Percentiles rank a stretch among this genome's conserved stretches.
phyloP scores from a whole-genome alignment of 2,888 invertebrate species.

The Macrostomum cliftonense region DNA sequence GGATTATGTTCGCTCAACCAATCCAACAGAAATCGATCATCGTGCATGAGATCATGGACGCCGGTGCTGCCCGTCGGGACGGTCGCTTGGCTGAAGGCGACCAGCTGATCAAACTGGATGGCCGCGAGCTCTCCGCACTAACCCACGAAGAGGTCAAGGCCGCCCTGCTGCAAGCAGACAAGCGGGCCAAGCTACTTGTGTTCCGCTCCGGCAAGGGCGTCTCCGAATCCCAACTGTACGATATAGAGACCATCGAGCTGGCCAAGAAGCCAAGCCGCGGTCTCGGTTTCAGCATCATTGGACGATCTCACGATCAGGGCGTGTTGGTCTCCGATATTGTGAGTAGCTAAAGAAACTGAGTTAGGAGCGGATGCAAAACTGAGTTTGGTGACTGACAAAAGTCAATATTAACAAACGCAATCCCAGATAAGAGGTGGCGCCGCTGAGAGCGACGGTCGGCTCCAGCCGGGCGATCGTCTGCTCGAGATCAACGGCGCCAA shows the following conservation, averaged over 20 bases:
- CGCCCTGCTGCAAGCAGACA: conserved; percentile 57
- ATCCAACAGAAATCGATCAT: conserved; percentile 48
- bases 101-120: conserved; percentile 57
- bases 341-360: conserved; percentile 35
- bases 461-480: conserved; percentile 77
- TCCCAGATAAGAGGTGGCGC: conserved; percentile 63
- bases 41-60: conserved; percentile 74
- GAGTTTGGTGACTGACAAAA: too few relatives aligned
- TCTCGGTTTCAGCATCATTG: conserved; percentile 54
- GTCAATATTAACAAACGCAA: too few relatives aligned
- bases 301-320: conserved; percentile 51
- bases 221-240: conserved; percentile 47
- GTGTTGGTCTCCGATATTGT: conserved; percentile 84
- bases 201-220: conserved; percentile 44
- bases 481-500: conserved; percentile 71
- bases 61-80: conserved; percentile 72
- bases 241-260: conserved; percentile 50
- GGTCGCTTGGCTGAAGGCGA: conserved; percentile 74
- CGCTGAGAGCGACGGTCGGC: conserved; percentile 60
- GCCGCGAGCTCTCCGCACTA: conserved; percentile 57
- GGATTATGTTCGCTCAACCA: too few relatives aligned
- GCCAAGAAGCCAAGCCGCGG: conserved; percentile 67
- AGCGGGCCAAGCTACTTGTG: conserved; percentile 60
- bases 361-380: too few relatives aligned
- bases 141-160: conserved; percentile 56